Conservation (phyloP, 2,888 invertebrate genomes). For the Ariolimax columbianus region DNA sequence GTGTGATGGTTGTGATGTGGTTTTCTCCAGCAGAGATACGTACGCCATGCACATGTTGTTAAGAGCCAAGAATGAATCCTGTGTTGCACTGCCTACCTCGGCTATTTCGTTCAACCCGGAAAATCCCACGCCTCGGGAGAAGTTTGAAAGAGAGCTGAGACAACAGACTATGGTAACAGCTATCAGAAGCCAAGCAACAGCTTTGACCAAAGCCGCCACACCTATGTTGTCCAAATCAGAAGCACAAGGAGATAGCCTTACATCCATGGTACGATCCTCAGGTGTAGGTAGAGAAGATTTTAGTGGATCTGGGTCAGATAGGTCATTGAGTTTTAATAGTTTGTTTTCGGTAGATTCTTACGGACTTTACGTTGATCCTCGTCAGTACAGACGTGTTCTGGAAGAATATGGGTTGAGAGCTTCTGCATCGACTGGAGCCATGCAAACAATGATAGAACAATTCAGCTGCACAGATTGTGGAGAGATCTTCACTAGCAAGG, state of each 20-base stretch:
- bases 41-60: conserved; percentile 79
- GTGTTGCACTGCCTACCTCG: conserved; percentile 54
- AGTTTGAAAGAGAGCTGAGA: conserved; percentile 47
- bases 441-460: conserved; percentile 45
- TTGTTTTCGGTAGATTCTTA: conserved; percentile 45
- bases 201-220: conserved; percentile 37
- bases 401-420: conserved; percentile 41
- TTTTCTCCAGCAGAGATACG: conserved; percentile 76
- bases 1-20: conserved; percentile 76
- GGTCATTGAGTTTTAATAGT: conserved; percentile 15
- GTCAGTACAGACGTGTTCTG: conserved; percentile 39
- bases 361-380: conserved; percentile 46
- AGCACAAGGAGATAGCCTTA: background rate
- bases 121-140: conserved; percentile 45
- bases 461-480: conserved; percentile 66
- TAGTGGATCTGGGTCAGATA: background rate
- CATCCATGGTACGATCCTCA: background rate
- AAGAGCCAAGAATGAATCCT: conserved; percentile 75
- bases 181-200: conserved; percentile 40
- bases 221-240: conserved; percentile 15
- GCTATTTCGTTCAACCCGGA: conserved; percentile 45
- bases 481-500: conserved; percentile 68
- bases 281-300: background rate
- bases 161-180: conserved; percentile 45
- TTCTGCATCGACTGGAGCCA: background rate